These are phyloP conservation scores for Aphaenogaster ashmeadi DNA, from an alignment of 1,140 invertebrate species.

Conservation along the genomic window DNA sequence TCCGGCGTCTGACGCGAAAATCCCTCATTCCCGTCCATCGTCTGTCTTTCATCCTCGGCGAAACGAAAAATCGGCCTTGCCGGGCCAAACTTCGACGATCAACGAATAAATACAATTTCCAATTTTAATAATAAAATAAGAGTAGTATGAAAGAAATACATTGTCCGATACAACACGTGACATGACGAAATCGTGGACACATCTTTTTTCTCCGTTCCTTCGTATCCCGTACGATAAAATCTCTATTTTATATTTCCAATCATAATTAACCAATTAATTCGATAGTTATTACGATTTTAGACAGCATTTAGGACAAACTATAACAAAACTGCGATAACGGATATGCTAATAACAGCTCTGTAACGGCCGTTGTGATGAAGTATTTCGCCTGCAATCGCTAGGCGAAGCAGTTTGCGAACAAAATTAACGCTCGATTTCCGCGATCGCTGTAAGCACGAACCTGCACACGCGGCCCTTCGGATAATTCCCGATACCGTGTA, in stretches of 20 bases:
- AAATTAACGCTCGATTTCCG: slow-evolving; percentile 63
- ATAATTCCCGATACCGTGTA: slow-evolving; percentile 68
- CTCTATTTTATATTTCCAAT: neutral
- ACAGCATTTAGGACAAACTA: neutral
- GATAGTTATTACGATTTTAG: neutral
- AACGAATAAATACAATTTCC: neutral
- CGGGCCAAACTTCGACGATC: slow-evolving; percentile 13
- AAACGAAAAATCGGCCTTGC: slow-evolving; percentile 30
- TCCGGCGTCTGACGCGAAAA: slow-evolving; percentile 67
- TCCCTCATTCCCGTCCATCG: slow-evolving; percentile 59
- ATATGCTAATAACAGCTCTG: slow-evolving; percentile 17
- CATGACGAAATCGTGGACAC: neutral
- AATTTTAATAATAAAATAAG: neutral
- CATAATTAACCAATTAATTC: neutral
- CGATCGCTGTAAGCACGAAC: slow-evolving; percentile 47
- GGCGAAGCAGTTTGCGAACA: slow-evolving; percentile 53
- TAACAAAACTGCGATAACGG: neutral
- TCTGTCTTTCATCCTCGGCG: slow-evolving; percentile 19
- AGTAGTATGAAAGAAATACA: neutral
- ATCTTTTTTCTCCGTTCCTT: neutral
- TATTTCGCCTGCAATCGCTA: slow-evolving; percentile 14
- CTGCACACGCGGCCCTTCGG: slow-evolving; percentile 43
- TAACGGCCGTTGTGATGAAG: slow-evolving; percentile 14
- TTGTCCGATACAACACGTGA: neutral
- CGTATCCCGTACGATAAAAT: neutral